Conservation (phyloP, 1,140 invertebrate species). For the Linepithema humile region DNA sequence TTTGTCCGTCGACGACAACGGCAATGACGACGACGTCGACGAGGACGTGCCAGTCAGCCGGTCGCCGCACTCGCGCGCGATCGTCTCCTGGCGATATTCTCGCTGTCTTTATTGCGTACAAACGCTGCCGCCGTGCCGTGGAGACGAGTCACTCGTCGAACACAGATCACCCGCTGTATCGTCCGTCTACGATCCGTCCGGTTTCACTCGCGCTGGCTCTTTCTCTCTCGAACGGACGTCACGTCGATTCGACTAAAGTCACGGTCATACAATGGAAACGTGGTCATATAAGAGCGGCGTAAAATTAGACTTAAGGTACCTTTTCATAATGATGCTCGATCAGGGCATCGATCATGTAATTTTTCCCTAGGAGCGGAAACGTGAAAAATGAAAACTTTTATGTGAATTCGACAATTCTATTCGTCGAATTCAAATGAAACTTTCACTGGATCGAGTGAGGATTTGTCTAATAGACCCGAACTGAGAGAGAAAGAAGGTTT, state of each 20-base stretch:
- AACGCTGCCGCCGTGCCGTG: neutral
- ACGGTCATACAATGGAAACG: neutral
- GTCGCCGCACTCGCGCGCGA: slow-evolving; percentile 12
- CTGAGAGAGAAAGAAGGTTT: too few species aligned
- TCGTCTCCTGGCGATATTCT: neutral
- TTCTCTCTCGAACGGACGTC: slow-evolving; percentile 39
- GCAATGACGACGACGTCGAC: neutral
- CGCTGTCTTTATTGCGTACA: neutral
- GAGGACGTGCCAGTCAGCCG: neutral
- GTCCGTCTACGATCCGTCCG: neutral
- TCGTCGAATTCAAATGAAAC: too few species aligned
- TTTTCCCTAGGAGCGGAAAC: too few species aligned
- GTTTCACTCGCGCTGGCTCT: neutral
- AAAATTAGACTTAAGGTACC: too few species aligned
- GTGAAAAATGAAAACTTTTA: too few species aligned
- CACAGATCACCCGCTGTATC: neutral
- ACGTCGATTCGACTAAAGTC: slow-evolving; percentile 46
- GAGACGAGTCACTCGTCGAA: neutral
- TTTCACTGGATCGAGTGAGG: too few species aligned
- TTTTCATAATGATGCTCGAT: too few species aligned
- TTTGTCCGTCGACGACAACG: neutral
- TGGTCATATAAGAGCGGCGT: too few species aligned
- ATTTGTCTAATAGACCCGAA: too few species aligned
- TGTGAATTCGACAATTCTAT: too few species aligned
- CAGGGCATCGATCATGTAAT: too few species aligned